These are phyloP conservation scores for Zaprionus kolodkinae DNA, from an alignment of 1,140 invertebrate genomes.

Conservation along the genomic window DNA sequence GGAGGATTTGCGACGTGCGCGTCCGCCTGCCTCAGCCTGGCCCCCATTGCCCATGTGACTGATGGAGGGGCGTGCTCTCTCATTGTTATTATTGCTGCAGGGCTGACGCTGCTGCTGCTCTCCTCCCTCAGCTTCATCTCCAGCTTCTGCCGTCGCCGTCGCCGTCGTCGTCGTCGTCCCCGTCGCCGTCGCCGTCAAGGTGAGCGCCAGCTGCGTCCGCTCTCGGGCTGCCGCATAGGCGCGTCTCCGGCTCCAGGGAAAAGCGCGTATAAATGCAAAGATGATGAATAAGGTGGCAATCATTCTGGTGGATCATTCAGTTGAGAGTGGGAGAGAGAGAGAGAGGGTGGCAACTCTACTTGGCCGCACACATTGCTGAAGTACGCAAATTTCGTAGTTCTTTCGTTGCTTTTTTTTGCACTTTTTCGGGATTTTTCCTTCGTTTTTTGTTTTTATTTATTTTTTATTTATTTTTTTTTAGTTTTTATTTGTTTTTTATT, in stretches of 20 bases:
- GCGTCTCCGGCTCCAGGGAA: constrained; percentile 76
- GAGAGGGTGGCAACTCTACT: neutral
- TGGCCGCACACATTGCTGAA: constrained; percentile 12
- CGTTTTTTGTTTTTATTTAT: neutral
- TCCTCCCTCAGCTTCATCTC: neutral
- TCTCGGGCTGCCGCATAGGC: constrained; percentile 37
- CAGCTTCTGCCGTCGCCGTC: constrained; percentile 5
- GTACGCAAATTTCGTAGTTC: constrained; percentile 7
- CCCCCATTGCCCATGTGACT: constrained; percentile 44
- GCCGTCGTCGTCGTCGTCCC: constrained; percentile 2
- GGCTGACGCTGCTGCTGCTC: constrained; percentile 11
- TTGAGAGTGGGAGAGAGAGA: neutral
- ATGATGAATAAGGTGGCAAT: constrained; percentile 84
- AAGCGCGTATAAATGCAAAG: constrained; percentile 83
- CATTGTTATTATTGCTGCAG: constrained; percentile 52
- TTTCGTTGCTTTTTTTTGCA: constrained; percentile 11
- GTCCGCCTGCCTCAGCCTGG: constrained; percentile 33
- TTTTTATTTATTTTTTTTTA: neutral
- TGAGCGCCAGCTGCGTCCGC: constrained; percentile 52
- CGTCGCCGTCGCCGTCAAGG: constrained; percentile 32
- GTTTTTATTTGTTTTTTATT: neutral
- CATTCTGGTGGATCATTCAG: constrained; percentile 50
- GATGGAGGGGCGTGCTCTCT: constrained; percentile 56
- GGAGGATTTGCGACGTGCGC: constrained; percentile 71
- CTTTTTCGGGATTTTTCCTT: constrained; percentile 19